Evolutionary conservation across 2,888 invertebrate genomes (phyloP).

Genomic region (Nephrotoma guestfalica): DNA sequence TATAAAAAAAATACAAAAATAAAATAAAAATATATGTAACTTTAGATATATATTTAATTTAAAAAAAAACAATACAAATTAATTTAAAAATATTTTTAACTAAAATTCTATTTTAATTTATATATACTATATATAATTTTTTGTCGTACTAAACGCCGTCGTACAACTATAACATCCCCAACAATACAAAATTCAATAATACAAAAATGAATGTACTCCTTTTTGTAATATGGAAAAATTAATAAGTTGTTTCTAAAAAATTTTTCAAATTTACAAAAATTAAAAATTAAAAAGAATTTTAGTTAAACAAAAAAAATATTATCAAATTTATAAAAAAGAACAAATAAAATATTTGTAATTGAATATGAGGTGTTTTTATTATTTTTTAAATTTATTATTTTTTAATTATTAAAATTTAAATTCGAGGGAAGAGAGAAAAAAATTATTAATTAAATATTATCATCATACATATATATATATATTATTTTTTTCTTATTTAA

Average conservation of each 20-base stretch:
- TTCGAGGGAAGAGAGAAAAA: not conserved
- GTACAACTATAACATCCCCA: not conserved
- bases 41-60: not conserved
- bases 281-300: not conserved
- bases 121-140: not conserved
- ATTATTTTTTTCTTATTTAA: not conserved
- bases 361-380: not conserved
- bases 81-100: not conserved
- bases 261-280: not conserved
- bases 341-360: not conserved
- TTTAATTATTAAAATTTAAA: not conserved
- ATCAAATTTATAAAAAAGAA: not conserved
- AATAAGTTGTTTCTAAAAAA: not conserved
- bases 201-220: not conserved
- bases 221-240: not conserved
- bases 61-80: not conserved
- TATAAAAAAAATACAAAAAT: not conserved
- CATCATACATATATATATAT: not conserved
- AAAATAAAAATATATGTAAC: conserved; percentile 1
- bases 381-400: not conserved
- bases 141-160: not conserved
- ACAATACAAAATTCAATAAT: not conserved
- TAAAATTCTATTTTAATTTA: not conserved
- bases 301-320: not conserved
- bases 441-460: not conserved